These are phyloP conservation scores for Drymodes brunneopygia DNA, from an alignment of 2,113 vertebrate species.

Conservation along the genomic window DNA sequence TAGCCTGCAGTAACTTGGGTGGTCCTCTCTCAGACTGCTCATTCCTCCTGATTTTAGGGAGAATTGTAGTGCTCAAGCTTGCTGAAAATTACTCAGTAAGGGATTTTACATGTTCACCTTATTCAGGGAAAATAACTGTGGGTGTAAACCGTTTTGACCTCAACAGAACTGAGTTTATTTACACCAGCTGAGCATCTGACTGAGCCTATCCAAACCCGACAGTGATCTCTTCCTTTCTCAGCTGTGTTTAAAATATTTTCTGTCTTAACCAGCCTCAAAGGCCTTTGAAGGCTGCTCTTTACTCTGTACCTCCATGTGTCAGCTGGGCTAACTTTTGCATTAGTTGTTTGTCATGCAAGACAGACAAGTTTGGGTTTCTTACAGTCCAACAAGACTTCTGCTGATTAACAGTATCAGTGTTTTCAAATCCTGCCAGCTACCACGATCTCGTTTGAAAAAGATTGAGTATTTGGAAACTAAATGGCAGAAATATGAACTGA, in stretches of 20 bases:
- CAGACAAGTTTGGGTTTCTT: not conserved
- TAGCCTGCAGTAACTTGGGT: not conserved
- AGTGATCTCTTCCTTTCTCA: not conserved
- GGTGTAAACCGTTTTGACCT: not conserved
- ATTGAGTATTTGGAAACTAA: not conserved
- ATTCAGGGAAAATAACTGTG: not conserved
- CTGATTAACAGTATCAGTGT: not conserved
- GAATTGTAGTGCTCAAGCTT: not conserved
- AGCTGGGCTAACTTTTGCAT: not conserved
- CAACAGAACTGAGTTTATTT: not conserved
- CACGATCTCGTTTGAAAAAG: not conserved
- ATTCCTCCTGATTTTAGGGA: not conserved
- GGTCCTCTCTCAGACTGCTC: not conserved
- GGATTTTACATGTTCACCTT: not conserved
- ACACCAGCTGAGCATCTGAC: not conserved
- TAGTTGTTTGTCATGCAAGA: not conserved
- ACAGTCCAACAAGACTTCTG: not conserved
- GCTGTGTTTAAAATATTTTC: not conserved
- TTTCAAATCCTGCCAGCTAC: not conserved
- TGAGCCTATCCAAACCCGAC: not conserved
- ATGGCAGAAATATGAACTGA: constrained; percentile 17
- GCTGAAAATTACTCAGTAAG: not conserved
- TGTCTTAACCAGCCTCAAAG: not conserved
- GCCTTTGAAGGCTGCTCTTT: not conserved
- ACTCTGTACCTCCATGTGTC: not conserved